Base-by-base conservation (phyloP, 2,888 invertebrate genomes). In the Scaptomyza tumidula region DNA sequence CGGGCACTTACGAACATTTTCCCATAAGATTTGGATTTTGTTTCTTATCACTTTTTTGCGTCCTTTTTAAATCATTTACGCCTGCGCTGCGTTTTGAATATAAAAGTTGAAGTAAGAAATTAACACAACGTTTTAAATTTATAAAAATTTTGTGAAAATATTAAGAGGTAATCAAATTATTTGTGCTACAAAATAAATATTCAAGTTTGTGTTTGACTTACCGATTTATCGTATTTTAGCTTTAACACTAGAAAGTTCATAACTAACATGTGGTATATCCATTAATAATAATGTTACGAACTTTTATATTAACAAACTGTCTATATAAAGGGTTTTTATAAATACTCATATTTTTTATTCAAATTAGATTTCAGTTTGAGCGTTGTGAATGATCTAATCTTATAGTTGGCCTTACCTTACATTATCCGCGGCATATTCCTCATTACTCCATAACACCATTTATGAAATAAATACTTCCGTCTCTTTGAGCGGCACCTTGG, bases 391-490 rank as follows among this genome's bases (percentile, higher is more conserved):
- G 75, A 73, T 73, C 1, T 19, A 0, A 7, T 0, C 24, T 2
- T 52, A 0, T 6, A 13, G 57, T 33, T 45, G n/a, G 56, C 57
- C 61, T 16, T 57, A 10, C 6, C 58, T 50, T 48, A 64, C 62
- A 61, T 13, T 45, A 61, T 64, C 16, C 43, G 6, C 45, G 45
- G 57, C 31, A 57, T 56, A 60, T 79, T 81, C 64, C 73, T 84
- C 79, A 87, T 87, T 81, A 87, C 70, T 81, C 74, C 50, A 71
- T 63, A 80, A 66, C 83, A 86, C 65, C 86, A 86, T 79, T 86
- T 85, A 86, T 81, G 81, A 81, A 84, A 77, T 88, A 88, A 86
- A 87, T 86, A 85, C 89, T 86, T 86, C 87, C 89, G 80, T 81
- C 70, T 75, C 62, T 63, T 49, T 53, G 58, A 59, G 73, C 73